A percentile compares a stretch with the other conserved stretches of the same genome.
Conservation (phyloP, 2,888 invertebrate genomes). For the Elgonia sp. region DNA sequence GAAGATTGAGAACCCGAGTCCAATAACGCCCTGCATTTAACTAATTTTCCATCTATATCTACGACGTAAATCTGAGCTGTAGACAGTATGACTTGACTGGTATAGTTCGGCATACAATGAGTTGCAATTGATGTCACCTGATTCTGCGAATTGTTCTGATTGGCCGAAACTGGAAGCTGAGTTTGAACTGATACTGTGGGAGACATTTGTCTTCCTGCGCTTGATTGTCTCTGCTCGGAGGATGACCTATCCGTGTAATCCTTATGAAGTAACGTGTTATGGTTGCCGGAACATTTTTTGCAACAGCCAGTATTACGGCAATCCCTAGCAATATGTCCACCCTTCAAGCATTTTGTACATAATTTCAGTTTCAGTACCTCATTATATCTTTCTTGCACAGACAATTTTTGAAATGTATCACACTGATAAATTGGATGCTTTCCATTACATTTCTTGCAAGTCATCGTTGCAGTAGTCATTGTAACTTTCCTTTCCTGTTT, state of each 20-base stretch:
- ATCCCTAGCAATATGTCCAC: background rate
- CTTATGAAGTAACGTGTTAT: conserved; percentile 51
- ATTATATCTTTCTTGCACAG: background rate
- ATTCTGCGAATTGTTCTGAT: background rate
- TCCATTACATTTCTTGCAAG: conserved; percentile 1
- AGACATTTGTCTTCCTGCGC: no score
- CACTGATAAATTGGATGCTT: background rate
- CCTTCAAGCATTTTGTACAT: background rate
- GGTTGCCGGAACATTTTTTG: conserved; percentile 26
- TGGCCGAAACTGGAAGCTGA: background rate
- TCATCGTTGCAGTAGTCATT: background rate
- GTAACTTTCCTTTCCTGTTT: background rate
- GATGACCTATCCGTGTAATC: no score
- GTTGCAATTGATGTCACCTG: background rate
- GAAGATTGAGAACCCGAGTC: conserved; percentile 33
- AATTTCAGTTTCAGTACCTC: background rate
- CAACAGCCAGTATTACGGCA: conserved; percentile 46
- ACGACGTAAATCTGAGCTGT: no score
- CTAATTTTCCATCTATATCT: conserved; percentile 22
- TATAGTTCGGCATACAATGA: conserved; percentile 15
- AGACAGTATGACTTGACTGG: no score
- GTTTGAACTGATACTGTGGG: background rate
- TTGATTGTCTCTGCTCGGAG: no score
- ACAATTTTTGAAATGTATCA: conserved; percentile 2
- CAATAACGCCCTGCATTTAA: conserved; percentile 11